phyloP scores from a whole-genome alignment of 2,888 invertebrate species.

The Ormyrus nitidulus region DNA sequence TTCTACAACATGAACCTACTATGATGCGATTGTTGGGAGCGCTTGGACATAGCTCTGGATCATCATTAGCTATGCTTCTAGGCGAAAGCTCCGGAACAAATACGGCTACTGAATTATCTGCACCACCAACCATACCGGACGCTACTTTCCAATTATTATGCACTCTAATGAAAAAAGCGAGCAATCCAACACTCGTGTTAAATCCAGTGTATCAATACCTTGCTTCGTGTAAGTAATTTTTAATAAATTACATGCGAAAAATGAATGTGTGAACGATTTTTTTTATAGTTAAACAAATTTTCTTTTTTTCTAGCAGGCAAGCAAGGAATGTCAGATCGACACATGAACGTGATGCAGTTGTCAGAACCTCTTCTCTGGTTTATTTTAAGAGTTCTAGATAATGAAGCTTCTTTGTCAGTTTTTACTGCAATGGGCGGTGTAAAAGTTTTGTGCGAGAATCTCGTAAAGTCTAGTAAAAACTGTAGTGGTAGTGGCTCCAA shows the following conservation, averaged over 20 bases:
- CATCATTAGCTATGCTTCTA: conserved; percentile 82
- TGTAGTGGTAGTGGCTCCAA: conserved; percentile 77
- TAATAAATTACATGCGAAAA: neutral
- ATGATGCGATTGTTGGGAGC: conserved; percentile 90
- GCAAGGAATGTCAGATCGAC: conserved; percentile 65
- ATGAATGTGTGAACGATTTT: conserved; percentile 57
- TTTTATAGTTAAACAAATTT: neutral
- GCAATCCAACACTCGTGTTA: conserved; percentile 85
- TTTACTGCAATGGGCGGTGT: conserved; percentile 88
- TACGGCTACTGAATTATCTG: conserved; percentile 75
- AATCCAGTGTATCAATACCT: conserved; percentile 82
- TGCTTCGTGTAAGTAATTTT: conserved; percentile 70
- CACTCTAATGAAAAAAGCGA: conserved; percentile 85
- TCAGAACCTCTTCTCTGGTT: conserved; percentile 93
- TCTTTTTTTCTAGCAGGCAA: conserved; percentile 63
- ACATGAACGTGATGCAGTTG: conserved; percentile 78
- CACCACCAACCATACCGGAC: conserved; percentile 88
- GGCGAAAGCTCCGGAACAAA: conserved; percentile 75
- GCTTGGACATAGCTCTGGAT: conserved; percentile 85
- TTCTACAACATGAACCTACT: conserved; percentile 85
- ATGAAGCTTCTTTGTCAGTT: conserved; percentile 83
- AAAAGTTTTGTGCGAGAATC: conserved; percentile 85
- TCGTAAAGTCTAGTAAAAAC: conserved; percentile 77
- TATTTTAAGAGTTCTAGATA: conserved; percentile 87
- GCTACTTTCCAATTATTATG: conserved; percentile 91